Conservation (phyloP, 2,888 invertebrate species). For the Leptura quadrifasciata region DNA sequence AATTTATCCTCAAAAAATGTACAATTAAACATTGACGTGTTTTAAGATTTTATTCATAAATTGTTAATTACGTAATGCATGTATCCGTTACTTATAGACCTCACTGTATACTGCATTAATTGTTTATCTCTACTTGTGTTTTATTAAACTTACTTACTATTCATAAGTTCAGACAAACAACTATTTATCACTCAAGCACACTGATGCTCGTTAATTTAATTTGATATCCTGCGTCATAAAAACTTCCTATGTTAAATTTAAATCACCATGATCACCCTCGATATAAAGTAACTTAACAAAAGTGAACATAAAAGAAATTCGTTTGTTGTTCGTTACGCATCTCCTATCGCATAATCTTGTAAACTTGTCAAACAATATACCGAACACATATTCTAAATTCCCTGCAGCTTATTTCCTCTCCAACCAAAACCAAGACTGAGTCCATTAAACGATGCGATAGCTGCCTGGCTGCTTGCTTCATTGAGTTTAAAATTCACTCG, state of each 20-base stretch:
- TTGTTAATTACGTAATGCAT: too few species aligned
- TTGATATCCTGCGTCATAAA: not conserved
- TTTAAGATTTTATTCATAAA: too few species aligned
- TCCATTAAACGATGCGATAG: not conserved
- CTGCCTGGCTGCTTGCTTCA: not conserved
- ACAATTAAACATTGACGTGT: too few species aligned
- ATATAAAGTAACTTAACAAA: not conserved
- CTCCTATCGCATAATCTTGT: not conserved
- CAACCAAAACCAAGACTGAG: not conserved
- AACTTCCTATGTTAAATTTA: not conserved
- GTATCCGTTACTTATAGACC: too few species aligned
- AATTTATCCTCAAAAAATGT: too few species aligned
- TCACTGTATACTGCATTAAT: too few species aligned
- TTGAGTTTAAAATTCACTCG: not conserved
- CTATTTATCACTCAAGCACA: too few species aligned
- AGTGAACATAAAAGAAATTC: not conserved
- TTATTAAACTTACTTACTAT: too few species aligned
- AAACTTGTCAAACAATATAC: not conserved
- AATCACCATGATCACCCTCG: not conserved
- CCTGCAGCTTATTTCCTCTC: conserved; percentile 7
- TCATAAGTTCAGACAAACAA: too few species aligned
- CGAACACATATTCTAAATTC: not conserved
- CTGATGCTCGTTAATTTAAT: too few species aligned
- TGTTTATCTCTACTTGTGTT: too few species aligned
- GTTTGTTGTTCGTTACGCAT: not conserved